phyloP scores from a whole-genome alignment of 2,888 invertebrate genomes.

The Erebia aethiops region DNA sequence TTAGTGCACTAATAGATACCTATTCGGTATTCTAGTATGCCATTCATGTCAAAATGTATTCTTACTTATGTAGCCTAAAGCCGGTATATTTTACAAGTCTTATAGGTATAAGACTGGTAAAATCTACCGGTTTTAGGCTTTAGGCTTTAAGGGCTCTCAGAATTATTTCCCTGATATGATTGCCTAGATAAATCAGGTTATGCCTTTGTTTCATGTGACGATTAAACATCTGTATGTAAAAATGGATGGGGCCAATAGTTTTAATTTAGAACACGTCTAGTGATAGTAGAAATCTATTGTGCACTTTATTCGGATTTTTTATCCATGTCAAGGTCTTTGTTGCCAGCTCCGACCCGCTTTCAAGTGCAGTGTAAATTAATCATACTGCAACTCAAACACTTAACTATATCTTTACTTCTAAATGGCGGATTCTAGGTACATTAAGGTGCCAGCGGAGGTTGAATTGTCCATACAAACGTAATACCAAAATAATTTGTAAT shows the following conservation, averaged over 20 bases:
- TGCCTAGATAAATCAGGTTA: too few species aligned
- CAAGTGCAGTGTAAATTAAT: conserved; percentile 10
- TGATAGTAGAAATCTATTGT: neutral
- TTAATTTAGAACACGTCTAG: neutral
- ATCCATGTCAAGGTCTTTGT: conserved; percentile 8
- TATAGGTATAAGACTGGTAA: too few species aligned
- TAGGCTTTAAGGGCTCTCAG: too few species aligned
- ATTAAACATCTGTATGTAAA: neutral
- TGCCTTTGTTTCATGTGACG: too few species aligned
- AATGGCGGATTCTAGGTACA: neutral
- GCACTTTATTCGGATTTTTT: neutral
- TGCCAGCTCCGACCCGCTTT: neutral
- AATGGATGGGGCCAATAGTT: neutral
- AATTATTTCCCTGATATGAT: too few species aligned
- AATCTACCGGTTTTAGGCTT: too few species aligned
- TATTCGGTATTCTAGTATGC: too few species aligned
- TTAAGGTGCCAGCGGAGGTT: too few species aligned
- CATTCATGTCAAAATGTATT: neutral
- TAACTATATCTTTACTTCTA: neutral
- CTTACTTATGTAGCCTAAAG: neutral
- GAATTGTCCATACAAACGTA: too few species aligned
- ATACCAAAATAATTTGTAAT: too few species aligned
- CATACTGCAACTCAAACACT: neutral
- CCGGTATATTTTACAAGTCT: too few species aligned
- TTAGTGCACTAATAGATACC: too few species aligned